Percentiles rank a stretch among this genome's conserved stretches.
Evolutionary conservation across 1,140 invertebrate genomes (phyloP).

Genomic region (Leptoteleia sp.): DNA sequence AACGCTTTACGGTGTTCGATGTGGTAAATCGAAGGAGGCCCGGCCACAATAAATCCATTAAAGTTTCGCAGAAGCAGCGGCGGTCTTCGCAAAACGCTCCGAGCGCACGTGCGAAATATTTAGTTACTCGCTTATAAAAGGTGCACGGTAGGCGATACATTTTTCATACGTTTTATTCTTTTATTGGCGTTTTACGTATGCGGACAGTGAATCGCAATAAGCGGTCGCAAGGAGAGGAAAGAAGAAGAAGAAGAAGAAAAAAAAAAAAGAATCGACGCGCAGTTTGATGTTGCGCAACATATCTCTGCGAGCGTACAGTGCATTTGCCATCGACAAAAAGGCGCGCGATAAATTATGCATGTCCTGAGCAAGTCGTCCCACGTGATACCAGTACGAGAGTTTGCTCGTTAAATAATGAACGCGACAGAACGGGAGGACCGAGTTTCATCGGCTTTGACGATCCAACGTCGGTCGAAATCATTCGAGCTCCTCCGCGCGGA

Average conservation of each 20-base stretch:
- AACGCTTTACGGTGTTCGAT: slow-evolving; percentile 7
- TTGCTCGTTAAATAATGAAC: slow-evolving; percentile 63
- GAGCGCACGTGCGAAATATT: slow-evolving; percentile 39
- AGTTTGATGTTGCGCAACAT: slow-evolving; percentile 60
- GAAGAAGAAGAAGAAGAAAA: too few relatives aligned
- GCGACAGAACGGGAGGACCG: slow-evolving; percentile 30
- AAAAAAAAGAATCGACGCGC: slow-evolving; percentile 48
- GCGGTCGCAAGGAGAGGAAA: too few relatives aligned
- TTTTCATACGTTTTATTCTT: slow-evolving; percentile 34
- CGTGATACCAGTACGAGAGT: slow-evolving; percentile 50
- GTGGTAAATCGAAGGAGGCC: slow-evolving; percentile 20
- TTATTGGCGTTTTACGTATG: slow-evolving; percentile 32
- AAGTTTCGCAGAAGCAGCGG: slow-evolving; percentile 9
- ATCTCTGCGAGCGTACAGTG: slow-evolving; percentile 43
- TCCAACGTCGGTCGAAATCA: slow-evolving; percentile 25
- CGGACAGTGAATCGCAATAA: slow-evolving; percentile 50
- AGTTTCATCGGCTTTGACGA: slow-evolving; percentile 44
- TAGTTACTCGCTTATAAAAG: slow-evolving; percentile 11
- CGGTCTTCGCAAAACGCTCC: slow-evolving; percentile 1
- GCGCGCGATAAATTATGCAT: slow-evolving; percentile 62
- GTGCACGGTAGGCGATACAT: slow-evolving; percentile 24
- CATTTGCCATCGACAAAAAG: slow-evolving; percentile 62
- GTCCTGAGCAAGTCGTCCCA: slow-evolving; percentile 55
- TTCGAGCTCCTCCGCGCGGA: slow-evolving; percentile 5
- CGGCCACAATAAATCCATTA: slow-evolving; percentile 29